These are phyloP conservation scores for Hyles lineata DNA, from an alignment of 2,888 invertebrate species.

Conservation along the genomic window DNA sequence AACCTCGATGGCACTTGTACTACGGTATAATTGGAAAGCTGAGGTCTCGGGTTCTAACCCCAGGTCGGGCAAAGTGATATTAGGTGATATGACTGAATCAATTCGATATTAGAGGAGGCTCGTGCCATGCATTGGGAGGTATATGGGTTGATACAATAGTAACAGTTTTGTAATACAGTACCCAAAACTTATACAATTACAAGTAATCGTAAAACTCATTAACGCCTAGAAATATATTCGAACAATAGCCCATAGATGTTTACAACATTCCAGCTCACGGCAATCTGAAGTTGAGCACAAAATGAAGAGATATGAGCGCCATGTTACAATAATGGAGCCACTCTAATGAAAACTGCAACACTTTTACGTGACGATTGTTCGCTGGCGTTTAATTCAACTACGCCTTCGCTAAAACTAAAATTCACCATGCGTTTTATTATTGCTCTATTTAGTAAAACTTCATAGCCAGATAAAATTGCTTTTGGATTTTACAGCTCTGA, in stretches of 20 bases:
- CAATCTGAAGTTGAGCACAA: conserved; percentile 39
- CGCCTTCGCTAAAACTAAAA: background rate
- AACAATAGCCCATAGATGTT: background rate
- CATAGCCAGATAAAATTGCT: too few species aligned
- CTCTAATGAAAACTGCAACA: conserved; percentile 52
- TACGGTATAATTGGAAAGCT: too few species aligned
- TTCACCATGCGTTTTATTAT: background rate
- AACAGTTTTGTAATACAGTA: too few species aligned
- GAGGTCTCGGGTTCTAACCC: too few species aligned
- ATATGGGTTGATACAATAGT: background rate
- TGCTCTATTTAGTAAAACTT: background rate
- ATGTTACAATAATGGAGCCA: conserved; percentile 46
- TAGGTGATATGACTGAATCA: too few species aligned
- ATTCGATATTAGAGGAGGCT: too few species aligned
- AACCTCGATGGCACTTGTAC: too few species aligned
- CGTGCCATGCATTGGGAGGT: too few species aligned
- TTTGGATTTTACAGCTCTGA: background rate
- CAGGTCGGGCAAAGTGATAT: too few species aligned
- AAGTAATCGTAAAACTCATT: background rate
- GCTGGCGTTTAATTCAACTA: conserved; percentile 4
- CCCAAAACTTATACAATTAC: background rate
- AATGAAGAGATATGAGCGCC: conserved; percentile 32
- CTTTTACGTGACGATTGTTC: conserved; percentile 20
- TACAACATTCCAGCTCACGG: background rate
- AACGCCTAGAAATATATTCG: background rate